Base-by-base conservation (phyloP, 2,888 invertebrate genomes). In the Torymus texanus region DNA sequence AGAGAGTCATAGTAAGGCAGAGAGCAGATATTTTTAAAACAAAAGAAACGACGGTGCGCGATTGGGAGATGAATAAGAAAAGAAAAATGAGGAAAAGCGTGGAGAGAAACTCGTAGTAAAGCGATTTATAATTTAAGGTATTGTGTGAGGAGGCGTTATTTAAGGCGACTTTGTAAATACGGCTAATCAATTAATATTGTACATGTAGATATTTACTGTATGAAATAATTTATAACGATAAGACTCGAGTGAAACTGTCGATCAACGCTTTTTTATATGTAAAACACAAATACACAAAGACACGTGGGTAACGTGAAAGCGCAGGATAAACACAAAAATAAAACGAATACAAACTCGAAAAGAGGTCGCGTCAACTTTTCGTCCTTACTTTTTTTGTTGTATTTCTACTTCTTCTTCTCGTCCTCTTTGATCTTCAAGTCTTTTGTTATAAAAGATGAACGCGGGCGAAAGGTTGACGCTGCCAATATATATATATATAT, bases 221-320 rank as follows among this genome's bases (percentile, higher is more conserved):
- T 77, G 72, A 83, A 82, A 83, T 83, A 82, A 83, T 82, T 84
- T 81, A 81, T 83, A 82, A 82, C 79, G 76, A 81, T 83, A 84
- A 85, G 83, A 86, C 83, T 85, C 84, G 84, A 86, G 83, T 85
- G 85, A 84, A 86, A 86, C 85, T 87, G 85, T 87, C 86, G 87
- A 87, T 87, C 74, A 83, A 86, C 83, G 88, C 87, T 88, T 88
- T 87, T 88, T 87, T 87, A 86, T 87, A 88, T 87, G 85, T 87
- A 86, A 83, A 79, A 80, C 75, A 80, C 79, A 55, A 53, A 75
- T 74, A 82, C 80, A 81, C 21, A 58, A 24, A 13, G 14, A 56
- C 81, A 76, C 81, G 75, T 72, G 81, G 80, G 72, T 53, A 41
- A 71, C 66, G 78, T 73, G 67, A 59, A 75, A 80, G 55, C 62